Conservation (phyloP, 53 echinoderm and acorn worm species). For the Hippasteria phrygiana region DNA sequence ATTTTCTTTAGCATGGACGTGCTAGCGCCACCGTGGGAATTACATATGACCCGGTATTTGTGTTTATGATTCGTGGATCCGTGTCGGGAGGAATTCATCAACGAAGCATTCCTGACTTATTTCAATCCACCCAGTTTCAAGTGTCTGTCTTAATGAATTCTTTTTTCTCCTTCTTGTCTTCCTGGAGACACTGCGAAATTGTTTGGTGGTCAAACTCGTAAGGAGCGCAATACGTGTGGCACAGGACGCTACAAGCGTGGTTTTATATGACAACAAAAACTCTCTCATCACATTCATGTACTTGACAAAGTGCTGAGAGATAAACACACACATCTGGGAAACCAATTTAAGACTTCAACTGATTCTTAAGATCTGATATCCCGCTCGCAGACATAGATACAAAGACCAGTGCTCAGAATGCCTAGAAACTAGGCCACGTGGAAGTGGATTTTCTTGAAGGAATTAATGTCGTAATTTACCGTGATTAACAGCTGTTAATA, state of each 20-base stretch:
- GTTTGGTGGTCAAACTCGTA: not conserved
- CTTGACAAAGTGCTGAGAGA: slow-evolving; percentile 32
- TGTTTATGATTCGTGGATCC: slow-evolving; percentile 4
- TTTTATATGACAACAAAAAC: slow-evolving; percentile 27
- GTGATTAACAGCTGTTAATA: not conserved
- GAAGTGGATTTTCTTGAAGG: not conserved
- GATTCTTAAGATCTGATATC: not conserved
- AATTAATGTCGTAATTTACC: slow-evolving; percentile 2
- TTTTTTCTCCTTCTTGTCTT: not conserved
- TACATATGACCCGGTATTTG: slow-evolving; percentile 31
- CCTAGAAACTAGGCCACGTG: not conserved
- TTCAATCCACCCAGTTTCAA: not conserved
- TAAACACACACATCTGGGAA: slow-evolving; percentile 1
- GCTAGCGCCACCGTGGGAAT: not conserved
- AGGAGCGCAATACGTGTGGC: not conserved
- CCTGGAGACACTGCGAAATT: not conserved
- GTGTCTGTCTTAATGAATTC: not conserved
- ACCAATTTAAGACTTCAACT: not conserved
- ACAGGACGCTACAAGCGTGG: not conserved
- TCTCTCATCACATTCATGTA: not conserved
- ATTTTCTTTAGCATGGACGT: not conserved
- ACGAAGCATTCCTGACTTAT: not conserved
- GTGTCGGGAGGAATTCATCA: not conserved
- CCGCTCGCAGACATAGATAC: not conserved
- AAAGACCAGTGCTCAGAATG: not conserved